phyloP scores from a whole-genome alignment of 2,113 vertebrate genomes.

The Lichenostomus cassidix region DNA sequence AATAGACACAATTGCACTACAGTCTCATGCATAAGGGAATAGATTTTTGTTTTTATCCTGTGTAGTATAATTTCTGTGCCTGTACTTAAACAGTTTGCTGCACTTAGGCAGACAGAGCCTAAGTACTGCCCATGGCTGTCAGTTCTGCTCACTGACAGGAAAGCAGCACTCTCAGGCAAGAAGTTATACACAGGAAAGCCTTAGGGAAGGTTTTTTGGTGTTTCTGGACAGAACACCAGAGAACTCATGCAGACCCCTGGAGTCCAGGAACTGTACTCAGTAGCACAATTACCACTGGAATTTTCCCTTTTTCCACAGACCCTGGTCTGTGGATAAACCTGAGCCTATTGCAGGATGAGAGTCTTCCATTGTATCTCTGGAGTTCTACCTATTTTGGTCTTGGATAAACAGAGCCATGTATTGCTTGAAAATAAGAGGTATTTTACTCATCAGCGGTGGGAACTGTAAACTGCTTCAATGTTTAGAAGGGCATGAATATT shows the following conservation, averaged over 20 bases:
- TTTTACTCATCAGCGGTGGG: background rate
- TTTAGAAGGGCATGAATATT: background rate
- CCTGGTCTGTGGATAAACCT: background rate
- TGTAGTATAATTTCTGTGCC: background rate
- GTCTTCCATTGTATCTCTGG: background rate
- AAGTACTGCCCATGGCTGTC: background rate
- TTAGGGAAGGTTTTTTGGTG: background rate
- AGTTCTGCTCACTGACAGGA: background rate
- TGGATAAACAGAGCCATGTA: background rate
- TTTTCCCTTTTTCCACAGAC: rapidly evolving
- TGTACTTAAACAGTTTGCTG: background rate
- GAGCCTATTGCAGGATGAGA: background rate
- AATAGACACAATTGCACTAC: background rate
- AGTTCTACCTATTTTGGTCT: background rate
- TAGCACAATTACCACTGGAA: background rate
- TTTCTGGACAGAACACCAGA: background rate
- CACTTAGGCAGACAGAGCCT: background rate
- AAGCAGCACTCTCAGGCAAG: background rate
- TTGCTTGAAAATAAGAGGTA: background rate
- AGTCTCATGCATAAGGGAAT: background rate
- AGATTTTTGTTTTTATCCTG: background rate
- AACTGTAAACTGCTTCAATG: background rate
- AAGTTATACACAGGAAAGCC: background rate
- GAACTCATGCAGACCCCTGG: rapidly evolving
- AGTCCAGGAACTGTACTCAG: background rate